Evolutionary conservation across 2,888 invertebrate species (phyloP).

Genomic region (Phasia obesa): DNA sequence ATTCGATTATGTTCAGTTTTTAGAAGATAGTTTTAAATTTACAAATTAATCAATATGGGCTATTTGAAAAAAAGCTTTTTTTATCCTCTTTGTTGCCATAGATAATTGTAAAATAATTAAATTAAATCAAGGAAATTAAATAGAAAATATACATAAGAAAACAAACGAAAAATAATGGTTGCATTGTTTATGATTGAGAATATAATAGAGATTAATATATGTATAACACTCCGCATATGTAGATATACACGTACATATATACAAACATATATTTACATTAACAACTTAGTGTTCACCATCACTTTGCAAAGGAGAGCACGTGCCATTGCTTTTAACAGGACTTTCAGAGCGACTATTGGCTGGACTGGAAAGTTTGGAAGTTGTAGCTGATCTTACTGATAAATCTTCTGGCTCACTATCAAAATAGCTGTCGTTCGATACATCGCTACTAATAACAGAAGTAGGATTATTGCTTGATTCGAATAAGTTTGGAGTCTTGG

Average conservation of each 20-base stretch:
- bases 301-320: conserved; percentile 72
- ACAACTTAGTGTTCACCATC: conserved; percentile 74
- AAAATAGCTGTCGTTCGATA: conserved; percentile 77
- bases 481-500: conserved; percentile 82
- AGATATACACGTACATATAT: neutral
- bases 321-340: conserved; percentile 74
- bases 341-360: conserved; percentile 76
- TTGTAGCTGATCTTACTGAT: conserved; percentile 77
- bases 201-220: neutral
- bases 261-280: neutral
- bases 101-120: too few relatives aligned
- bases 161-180: too few relatives aligned
- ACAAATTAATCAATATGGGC: too few relatives aligned
- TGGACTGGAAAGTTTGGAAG: conserved; percentile 75
- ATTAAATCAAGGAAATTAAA: too few relatives aligned
- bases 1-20: too few relatives aligned
- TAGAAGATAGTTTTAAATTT: too few relatives aligned
- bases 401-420: conserved; percentile 81
- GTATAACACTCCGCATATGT: neutral
- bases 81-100: too few relatives aligned
- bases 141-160: too few relatives aligned
- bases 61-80: too few relatives aligned
- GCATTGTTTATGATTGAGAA: neutral
- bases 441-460: conserved; percentile 75
- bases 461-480: conserved; percentile 72